Conservation (phyloP, 1,140 invertebrate genomes). For the Spodoptera litura region DNA sequence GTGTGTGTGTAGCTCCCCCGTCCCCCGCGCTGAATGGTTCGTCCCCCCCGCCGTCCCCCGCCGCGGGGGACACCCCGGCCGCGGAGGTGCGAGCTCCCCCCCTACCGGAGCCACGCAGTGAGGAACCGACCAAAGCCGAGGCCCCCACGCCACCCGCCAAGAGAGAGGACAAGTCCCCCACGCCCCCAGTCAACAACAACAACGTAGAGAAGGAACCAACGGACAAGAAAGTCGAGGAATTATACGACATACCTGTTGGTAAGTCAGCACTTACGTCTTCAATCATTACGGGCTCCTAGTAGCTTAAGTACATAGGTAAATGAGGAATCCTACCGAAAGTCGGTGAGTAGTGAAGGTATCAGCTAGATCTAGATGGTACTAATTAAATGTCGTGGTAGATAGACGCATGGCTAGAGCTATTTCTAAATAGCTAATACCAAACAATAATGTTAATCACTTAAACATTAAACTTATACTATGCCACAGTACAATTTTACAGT, state of each 20-base stretch:
- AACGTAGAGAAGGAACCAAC: conserved; percentile 74
- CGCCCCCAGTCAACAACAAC: conserved; percentile 67
- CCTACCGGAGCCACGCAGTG: conserved; percentile 44
- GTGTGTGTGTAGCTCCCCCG: conserved; percentile 65
- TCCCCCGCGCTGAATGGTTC: conserved; percentile 69
- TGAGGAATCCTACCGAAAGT: background rate
- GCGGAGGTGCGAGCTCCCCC: conserved; percentile 26
- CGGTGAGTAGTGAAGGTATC: conserved; percentile 19
- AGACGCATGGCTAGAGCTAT: conserved; percentile 47
- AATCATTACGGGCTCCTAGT: background rate
- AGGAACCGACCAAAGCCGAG: background rate
- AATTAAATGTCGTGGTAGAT: conserved; percentile 51
- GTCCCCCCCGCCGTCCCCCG: conserved; percentile 59
- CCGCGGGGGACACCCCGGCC: conserved; percentile 11
- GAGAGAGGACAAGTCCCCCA: conserved; percentile 38
- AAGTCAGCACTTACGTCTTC: conserved; percentile 79
- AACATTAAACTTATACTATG: background rate
- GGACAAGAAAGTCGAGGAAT: conserved; percentile 89
- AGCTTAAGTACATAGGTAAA: background rate
- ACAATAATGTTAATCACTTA: background rate
- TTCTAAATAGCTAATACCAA: conserved; percentile 11
- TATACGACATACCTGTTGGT: conserved; percentile 94
- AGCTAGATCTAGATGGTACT: conserved; percentile 17
- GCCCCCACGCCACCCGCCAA: conserved; percentile 8
- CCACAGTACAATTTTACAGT: background rate